These are phyloP conservation scores for Macaria notata DNA, from an alignment of 2,888 invertebrate genomes.

Conservation along the genomic window DNA sequence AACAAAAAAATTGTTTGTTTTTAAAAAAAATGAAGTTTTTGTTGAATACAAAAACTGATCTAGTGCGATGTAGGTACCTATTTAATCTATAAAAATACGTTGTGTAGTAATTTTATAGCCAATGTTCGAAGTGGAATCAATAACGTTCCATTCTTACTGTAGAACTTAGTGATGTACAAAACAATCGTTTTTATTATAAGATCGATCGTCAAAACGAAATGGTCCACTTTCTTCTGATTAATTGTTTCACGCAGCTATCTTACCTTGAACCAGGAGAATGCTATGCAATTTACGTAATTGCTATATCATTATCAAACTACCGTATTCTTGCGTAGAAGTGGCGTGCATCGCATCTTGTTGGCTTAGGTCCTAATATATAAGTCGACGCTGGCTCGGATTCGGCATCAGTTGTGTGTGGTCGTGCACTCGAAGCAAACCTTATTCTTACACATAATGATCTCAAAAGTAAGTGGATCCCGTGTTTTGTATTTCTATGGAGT, in stretches of 20 bases:
- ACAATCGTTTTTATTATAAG: constrained; percentile 3
- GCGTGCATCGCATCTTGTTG: constrained; percentile 68
- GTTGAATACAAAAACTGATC: too few species aligned
- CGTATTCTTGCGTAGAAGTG: constrained; percentile 73
- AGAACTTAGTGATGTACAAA: too few species aligned
- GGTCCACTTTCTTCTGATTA: constrained; percentile 39
- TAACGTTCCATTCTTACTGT: too few species aligned
- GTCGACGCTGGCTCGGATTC: constrained; percentile 57
- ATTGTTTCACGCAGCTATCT: constrained; percentile 49
- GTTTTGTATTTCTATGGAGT: constrained; percentile 39
- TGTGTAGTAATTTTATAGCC: too few species aligned
- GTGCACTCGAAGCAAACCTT: constrained; percentile 76
- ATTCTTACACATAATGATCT: constrained; percentile 76
- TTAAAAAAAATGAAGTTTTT: too few species aligned
- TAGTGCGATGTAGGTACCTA: too few species aligned
- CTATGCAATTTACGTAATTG: constrained; percentile 76
- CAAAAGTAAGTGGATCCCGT: constrained; percentile 73
- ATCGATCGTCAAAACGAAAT: constrained; percentile 30
- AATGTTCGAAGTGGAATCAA: too few species aligned
- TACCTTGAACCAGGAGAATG: constrained; percentile 70
- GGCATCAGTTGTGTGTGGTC: constrained; percentile 79
- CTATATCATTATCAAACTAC: constrained; percentile 77
- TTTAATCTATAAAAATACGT: too few species aligned
- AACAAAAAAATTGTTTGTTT: too few species aligned
- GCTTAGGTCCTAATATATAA: constrained; percentile 73